A percentile compares a stretch with the other conserved stretches of the same genome.
phyloP scores from a whole-genome alignment of 2,888 invertebrate species.

The Diplazon laetatorius region DNA sequence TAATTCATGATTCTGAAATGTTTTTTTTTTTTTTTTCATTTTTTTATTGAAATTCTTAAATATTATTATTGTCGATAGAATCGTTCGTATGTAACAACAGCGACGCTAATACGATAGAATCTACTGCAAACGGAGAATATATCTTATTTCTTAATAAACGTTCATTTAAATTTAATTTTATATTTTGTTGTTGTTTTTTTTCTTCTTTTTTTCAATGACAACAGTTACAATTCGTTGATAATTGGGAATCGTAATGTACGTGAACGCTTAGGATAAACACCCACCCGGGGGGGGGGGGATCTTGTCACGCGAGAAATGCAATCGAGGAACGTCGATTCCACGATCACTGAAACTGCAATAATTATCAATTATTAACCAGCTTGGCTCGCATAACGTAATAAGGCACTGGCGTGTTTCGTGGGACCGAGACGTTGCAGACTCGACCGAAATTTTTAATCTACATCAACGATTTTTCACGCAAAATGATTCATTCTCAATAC shows the following conservation, averaged over 20 bases:
- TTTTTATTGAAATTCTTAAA: constrained; percentile 79
- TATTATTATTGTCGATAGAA: constrained; percentile 82
- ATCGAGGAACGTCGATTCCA: constrained; percentile 19
- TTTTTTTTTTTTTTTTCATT: neutral
- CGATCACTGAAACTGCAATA: constrained; percentile 7
- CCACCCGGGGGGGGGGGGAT: constrained; percentile 46
- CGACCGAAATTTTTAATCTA: constrained; percentile 50
- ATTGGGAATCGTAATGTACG: constrained; percentile 29
- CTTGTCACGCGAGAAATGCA: constrained; percentile 20
- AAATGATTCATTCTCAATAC: constrained; percentile 50
- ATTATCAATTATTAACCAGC: constrained; percentile 15
- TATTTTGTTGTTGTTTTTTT: neutral
- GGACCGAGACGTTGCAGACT: constrained; percentile 45
- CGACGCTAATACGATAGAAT: constrained; percentile 57
- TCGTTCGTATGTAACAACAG: constrained; percentile 76
- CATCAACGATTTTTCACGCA: constrained; percentile 48
- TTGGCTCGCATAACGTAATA: constrained; percentile 50
- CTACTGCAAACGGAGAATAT: constrained; percentile 69
- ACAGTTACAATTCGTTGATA: constrained; percentile 40
- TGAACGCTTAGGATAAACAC: constrained; percentile 31
- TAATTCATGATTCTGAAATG: constrained; percentile 40
- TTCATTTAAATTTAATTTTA: constrained; percentile 6
- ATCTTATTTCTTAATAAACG: constrained; percentile 62
- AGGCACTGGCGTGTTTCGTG: constrained; percentile 61
- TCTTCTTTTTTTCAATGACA: neutral